Base-by-base conservation (phyloP, 2,113 vertebrate genomes). In the Cephalopholis sonnerati region DNA sequence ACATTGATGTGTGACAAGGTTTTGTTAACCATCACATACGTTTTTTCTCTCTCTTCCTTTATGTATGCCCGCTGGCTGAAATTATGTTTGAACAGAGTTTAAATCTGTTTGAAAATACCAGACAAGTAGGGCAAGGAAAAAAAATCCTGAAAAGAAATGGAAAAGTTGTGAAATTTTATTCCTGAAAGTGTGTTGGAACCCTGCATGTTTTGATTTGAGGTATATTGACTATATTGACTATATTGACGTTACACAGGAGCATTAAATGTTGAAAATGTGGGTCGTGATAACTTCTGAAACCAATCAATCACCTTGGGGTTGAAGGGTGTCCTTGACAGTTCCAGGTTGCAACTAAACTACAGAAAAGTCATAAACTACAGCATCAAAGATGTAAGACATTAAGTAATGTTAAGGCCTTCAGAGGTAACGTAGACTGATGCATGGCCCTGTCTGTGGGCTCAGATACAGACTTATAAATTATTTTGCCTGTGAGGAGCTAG, bases 341-440 rank as follows among this genome's bases (percentile, higher is more conserved):
- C 22, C 22, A 59, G 22, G 50, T 65, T 10, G 63, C 25, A 46
- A 15, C 62, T 74, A 51, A 77, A 70, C 46, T 55, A 61, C 55
- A 59, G 50, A 65, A 67, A 67, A 71, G 48, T 75, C 61, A 81
- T 85, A 67, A 77, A 81, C 67, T 0, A 22, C 46, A 79, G n/a
- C 63, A 70, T 76, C 24, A 51, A 50, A 83, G 24, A 62, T 3
- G 11, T 36, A 50, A 67, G 48, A 68, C 29, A 55, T 61, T 29
- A 57, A 65, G 70, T 69, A 59, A 78, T 63, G 62, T 50, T 46
- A n/a, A 80, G 74, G 41, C 69, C 44, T 57, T 88, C 59, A 79
- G 66, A 62, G 74, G 80, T 81, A 82, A 79, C 59, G 15, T 50
- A 44, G 53, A 63, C 51, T 80, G 78, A 85, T 74, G 71, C 54